Evolutionary conservation across 1,140 invertebrate genomes (phyloP), one percentile per base, ranked within the genome.

Genomic region (Bombyx mandarina): DNA sequence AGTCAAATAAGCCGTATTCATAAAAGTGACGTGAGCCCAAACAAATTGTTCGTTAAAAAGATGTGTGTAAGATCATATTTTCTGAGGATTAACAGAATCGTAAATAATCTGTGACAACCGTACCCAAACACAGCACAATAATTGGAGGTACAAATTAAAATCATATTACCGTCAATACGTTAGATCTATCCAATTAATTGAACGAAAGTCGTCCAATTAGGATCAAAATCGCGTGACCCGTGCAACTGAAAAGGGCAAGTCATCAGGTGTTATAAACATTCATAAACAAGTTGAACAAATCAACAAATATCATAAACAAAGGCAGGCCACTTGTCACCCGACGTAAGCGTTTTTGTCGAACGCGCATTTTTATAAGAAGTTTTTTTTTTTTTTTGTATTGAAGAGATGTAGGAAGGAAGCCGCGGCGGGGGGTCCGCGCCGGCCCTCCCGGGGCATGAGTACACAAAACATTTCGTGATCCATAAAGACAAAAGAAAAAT

Each of bases 381-480:
- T 71, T 86, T 86, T 35, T 83, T 82, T 86, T 71, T 86, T 86
- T 35, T 83, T 82, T 86, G 77, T 83, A 60, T 65, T 69, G 73
- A 75, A 70, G 55, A 78, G 70, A 77, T 81, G 79, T 77, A 86
- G 82, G 81, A 83, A 86, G 81, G 80, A 83, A 80, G 71, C 71
- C 81, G 42, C 80, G 60, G 75, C 79, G 74, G 82, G 82, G 77
- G 82, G 81, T 76, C 75, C 65, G 53, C 59, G 59, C 67, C 66
- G 62, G 63, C 75, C 65, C 52, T 59, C 58, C 67, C 66, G 62
- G 63, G 52, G 62, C 57, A 63, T 64, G 62, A 74, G 71, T 77
- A 80, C 72, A 83, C 78, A 85, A 82, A 83, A 82, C 80, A 79
- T 82, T 79, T 82, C 83, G 81, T 86, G 81, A 84, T 83, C 79